Evolutionary conservation across 2,113 vertebrate species (phyloP), one percentile per base, ranked within the genome.

Genomic region (Alexandromys fortis): DNA sequence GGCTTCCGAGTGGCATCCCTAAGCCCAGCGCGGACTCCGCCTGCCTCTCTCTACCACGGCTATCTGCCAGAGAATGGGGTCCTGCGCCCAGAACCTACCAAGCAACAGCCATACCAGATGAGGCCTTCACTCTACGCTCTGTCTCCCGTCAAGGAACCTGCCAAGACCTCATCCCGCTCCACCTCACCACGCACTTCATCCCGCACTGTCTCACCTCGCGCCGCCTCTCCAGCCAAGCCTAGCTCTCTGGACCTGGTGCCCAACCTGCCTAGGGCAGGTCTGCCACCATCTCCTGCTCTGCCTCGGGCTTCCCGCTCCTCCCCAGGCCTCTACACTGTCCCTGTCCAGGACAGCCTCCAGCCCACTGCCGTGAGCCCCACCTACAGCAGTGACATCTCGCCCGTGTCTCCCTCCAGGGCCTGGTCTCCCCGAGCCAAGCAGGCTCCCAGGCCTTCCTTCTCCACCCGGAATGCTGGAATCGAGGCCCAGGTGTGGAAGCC

Each of bases 401-500:
- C 99, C 2, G 98, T 98, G 78, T 99, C 99, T 28, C 98, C 99
- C 0, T 99, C 99, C 89, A 98, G 98, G 94, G 98, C 98, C 30
- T 98, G 99, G 96, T 99, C 99, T 0, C 98, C 99, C 9, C 98
- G 99, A 67, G 98, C 97, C 1, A 99, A 98, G 97, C 99, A 99
- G 97, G 99, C 99, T 13, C 99, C 99, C 35, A 98, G 99, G 92
- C 99, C 99, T 30, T 99, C 98, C 33, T 99, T 99, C 98, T 99
- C 99, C 96, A 99, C 99, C 96, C 99, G 99, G 98, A 99, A 98
- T 9, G 99, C 99, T 4, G 99, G 99, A 88, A 99, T 99, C 83
- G 98, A 99, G 97, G 98, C 99, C 6, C 99, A 99, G 99, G 99
- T 99, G 99, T 99, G 99, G 99, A 99, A 98, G 98, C 99, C 99